A percentile compares a stretch with the other conserved stretches of the same genome.
These are phyloP conservation scores for Nebria brevicollis DNA, from an alignment of 2,888 invertebrate genomes.

Conservation along the genomic window DNA sequence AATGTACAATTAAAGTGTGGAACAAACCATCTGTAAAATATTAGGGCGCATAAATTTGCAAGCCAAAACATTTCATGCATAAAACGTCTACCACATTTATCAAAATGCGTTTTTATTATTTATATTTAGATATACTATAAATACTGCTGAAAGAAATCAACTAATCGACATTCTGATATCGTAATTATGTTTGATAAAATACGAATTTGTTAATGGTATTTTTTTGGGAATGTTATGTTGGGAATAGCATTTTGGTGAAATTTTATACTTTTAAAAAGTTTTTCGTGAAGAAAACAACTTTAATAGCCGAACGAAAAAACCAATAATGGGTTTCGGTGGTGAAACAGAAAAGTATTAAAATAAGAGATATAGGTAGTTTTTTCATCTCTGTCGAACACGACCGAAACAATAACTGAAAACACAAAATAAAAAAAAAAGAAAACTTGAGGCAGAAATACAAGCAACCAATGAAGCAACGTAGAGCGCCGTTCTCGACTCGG, in stretches of 20 bases:
- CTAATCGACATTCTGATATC: no score
- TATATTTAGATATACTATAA: no score
- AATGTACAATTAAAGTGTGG: background rate
- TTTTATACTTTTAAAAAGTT: background rate
- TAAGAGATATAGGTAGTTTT: no score
- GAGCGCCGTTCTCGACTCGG: slow-evolving; percentile 15
- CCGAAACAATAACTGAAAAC: slow-evolving; percentile 7
- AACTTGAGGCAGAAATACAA: background rate
- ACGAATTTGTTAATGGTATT: no score
- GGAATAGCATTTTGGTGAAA: background rate
- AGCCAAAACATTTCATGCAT: no score
- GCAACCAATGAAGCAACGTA: background rate
- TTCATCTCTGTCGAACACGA: background rate
- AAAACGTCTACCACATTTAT: no score
- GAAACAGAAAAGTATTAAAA: background rate
- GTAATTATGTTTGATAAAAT: no score
- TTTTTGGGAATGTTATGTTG: background rate
- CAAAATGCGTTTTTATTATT: no score
- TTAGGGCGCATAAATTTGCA: no score
- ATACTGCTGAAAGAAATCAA: no score
- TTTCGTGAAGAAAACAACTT: background rate
- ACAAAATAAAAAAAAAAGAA: background rate
- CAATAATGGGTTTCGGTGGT: background rate
- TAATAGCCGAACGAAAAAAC: background rate
- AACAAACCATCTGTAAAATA: background rate